Conservation (phyloP, 2,113 vertebrate species). For the Gobiocypris rarus region DNA sequence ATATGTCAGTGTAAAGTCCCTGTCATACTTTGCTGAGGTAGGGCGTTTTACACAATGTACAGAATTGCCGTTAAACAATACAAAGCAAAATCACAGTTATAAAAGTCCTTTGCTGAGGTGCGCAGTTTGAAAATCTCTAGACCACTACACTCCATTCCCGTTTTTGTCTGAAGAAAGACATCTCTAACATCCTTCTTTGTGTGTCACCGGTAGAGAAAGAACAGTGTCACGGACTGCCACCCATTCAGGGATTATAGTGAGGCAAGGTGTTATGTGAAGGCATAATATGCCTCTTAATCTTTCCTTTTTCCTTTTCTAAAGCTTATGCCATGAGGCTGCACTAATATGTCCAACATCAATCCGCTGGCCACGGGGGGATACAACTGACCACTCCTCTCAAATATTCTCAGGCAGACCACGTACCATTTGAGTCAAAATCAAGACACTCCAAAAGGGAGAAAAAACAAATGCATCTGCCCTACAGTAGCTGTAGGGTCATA, state of each 20-base stretch:
- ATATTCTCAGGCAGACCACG: slow-evolving; percentile 15
- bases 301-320: slow-evolving; percentile 48
- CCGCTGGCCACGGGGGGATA: background rate
- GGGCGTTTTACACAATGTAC: background rate
- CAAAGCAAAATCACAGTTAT: background rate
- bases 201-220: slow-evolving; percentile 13
- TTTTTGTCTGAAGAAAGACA: slow-evolving; percentile 16
- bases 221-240: slow-evolving; percentile 41
- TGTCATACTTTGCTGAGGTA: background rate
- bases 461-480: background rate
- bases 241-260: slow-evolving; percentile 59
- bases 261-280: slow-evolving; percentile 38
- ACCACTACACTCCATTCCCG: background rate
- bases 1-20: background rate
- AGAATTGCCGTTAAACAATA: background rate
- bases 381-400: background rate
- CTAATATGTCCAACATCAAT: slow-evolving; percentile 41
- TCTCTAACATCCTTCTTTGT: slow-evolving; percentile 10
- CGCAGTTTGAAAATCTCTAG: background rate
- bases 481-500: background rate
- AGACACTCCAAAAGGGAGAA: background rate
- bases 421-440: slow-evolving; percentile 8
- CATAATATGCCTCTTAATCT: slow-evolving; percentile 60
- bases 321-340: slow-evolving; percentile 49
- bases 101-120: background rate